Conservation (phyloP, 35 echinoderm and acorn worm species). For the Lytechinus variegatus region DNA sequence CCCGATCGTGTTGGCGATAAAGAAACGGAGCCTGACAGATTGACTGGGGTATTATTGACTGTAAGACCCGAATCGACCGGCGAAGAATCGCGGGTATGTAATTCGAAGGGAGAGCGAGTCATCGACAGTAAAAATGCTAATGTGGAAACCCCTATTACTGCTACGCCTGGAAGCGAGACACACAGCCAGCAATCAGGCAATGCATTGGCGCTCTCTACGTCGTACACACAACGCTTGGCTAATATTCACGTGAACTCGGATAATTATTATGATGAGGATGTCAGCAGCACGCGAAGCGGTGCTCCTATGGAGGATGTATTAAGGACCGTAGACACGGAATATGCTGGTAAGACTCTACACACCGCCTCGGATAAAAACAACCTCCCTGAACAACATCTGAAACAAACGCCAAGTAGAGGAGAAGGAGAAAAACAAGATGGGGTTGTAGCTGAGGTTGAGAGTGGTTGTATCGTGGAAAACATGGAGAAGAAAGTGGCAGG, state of each 20-base stretch:
- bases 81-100: slow-evolving; percentile 68
- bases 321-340: slow-evolving; percentile 26
- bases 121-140: slow-evolving; percentile 41
- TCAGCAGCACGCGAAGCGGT: slow-evolving; percentile 18
- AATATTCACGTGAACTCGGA: slow-evolving; percentile 56
- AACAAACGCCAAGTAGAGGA: not conserved
- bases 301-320: slow-evolving; percentile 22
- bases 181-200: not conserved
- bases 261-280: slow-evolving; percentile 58
- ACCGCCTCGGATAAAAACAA: slow-evolving; percentile 4
- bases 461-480: not conserved
- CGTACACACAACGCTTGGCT: slow-evolving; percentile 36
- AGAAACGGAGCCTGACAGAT: slow-evolving; percentile 60
- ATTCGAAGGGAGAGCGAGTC: slow-evolving; percentile 49
- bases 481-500: slow-evolving; percentile 34
- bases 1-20: slow-evolving; percentile 56
- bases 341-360: not conserved
- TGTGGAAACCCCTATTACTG: slow-evolving; percentile 17
- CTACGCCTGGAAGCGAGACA: not conserved
- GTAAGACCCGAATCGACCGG: slow-evolving; percentile 44
- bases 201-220: slow-evolving; percentile 30
- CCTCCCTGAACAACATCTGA: not conserved
- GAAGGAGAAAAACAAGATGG: not conserved
- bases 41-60: slow-evolving; percentile 61
- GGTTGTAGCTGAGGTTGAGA: not conserved